Conservation (phyloP, 2,113 vertebrate genomes). For the Anser brachyrhynchus region DNA sequence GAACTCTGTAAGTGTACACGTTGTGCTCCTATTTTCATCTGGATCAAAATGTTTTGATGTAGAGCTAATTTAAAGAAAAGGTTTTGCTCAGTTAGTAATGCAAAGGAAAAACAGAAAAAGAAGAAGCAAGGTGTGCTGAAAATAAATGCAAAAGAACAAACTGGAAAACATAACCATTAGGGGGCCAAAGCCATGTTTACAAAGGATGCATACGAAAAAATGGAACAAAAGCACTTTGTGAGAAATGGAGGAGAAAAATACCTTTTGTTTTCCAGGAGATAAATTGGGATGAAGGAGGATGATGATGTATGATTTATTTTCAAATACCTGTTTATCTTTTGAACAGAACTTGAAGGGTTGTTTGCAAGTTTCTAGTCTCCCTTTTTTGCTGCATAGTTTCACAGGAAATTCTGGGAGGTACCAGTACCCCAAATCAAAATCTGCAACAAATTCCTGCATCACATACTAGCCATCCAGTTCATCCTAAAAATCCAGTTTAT, state of each 20-base stretch:
- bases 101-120: neutral
- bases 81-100: neutral
- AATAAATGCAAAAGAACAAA: neutral
- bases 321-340: neutral
- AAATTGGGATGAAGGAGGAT: neutral
- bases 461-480: neutral
- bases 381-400: neutral
- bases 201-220: neutral
- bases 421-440: neutral
- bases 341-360: neutral
- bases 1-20: slow-evolving; percentile 85
- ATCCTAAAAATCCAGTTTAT: neutral
- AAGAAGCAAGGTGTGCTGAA: neutral
- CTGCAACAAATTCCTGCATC: neutral
- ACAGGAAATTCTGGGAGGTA: neutral
- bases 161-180: neutral
- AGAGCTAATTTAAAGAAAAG: neutral
- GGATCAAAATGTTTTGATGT: neutral
- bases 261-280: neutral
- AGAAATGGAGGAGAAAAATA: neutral
- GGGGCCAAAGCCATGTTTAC: neutral
- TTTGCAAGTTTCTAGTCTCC: neutral
- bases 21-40: neutral
- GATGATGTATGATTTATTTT: neutral
- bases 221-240: neutral